These are phyloP conservation scores for Hirudinaria manillensis DNA, from an alignment of 2,888 invertebrate species.

Conservation along the genomic window DNA sequence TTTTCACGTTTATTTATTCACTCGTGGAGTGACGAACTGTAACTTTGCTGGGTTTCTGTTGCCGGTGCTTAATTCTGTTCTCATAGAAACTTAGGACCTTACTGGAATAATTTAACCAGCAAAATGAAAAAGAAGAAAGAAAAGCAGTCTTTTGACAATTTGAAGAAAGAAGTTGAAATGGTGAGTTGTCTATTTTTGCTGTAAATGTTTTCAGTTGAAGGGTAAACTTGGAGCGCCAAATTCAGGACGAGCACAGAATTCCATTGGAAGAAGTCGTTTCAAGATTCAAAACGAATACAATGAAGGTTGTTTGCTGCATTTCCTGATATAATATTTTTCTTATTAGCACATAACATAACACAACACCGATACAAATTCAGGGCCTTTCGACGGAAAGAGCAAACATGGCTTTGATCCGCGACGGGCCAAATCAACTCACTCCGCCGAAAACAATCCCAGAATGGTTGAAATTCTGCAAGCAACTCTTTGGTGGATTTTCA, in stretches of 20 bases:
- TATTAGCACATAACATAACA: too few relatives aligned
- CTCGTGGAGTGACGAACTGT: too few relatives aligned
- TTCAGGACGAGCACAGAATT: slow-evolving; percentile 83
- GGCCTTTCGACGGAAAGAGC: slow-evolving; percentile 45
- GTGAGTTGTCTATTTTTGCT: slow-evolving; percentile 41
- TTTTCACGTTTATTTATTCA: too few relatives aligned
- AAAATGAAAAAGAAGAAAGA: slow-evolving; percentile 57
- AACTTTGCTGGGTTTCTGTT: too few relatives aligned
- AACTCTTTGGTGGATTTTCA: slow-evolving; percentile 51
- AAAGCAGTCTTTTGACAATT: slow-evolving; percentile 75
- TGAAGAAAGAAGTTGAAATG: slow-evolving; percentile 98
- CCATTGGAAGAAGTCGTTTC: slow-evolving; percentile 88
- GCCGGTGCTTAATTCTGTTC: too few relatives aligned
- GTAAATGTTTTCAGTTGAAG: neutral
- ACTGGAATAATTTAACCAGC: slow-evolving; percentile 49
- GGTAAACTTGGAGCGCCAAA: neutral
- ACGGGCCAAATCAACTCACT: slow-evolving; percentile 51
- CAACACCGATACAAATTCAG: slow-evolving; percentile 34
- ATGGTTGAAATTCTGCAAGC: slow-evolving; percentile 52
- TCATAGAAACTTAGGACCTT: too few relatives aligned
- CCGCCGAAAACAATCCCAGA: slow-evolving; percentile 52
- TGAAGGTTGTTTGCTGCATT: slow-evolving; percentile 60
- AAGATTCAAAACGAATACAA: slow-evolving; percentile 90
- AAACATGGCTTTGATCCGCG: slow-evolving; percentile 43
- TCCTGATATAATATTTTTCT: neutral